Conservation (phyloP, 1,140 invertebrate species). For the Drosophila leontia region DNA sequence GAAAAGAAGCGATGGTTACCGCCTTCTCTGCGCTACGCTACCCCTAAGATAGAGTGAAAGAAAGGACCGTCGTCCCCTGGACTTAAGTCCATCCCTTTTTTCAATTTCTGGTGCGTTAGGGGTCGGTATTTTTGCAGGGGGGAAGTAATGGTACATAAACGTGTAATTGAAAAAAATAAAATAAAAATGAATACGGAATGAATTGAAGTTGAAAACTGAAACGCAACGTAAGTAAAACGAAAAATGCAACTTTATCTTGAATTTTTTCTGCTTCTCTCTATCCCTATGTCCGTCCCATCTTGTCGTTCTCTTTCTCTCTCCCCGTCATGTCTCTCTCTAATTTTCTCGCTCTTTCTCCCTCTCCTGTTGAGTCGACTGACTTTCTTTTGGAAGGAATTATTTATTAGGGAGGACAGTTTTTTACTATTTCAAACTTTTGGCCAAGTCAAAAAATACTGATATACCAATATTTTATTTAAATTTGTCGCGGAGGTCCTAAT, state of each 20-base stretch:
- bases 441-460: neutral
- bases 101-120: constrained; percentile 23
- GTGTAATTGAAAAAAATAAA: constrained; percentile 9
- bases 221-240: constrained; percentile 16
- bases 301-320: neutral
- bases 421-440: neutral
- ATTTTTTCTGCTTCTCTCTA: neutral
- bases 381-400: constrained; percentile 1
- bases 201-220: constrained; percentile 17
- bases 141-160: constrained; percentile 6
- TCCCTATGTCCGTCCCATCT: neutral
- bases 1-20: constrained; percentile 40
- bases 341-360: neutral
- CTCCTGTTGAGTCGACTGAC: neutral
- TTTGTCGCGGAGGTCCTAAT: neutral
- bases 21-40: constrained; percentile 40
- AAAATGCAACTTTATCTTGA: constrained; percentile 18
- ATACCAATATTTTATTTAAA: neutral
- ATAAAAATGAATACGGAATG: neutral
- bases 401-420: neutral
- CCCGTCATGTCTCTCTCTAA: neutral
- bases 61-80: constrained; percentile 25
- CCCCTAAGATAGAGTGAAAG: constrained; percentile 45
- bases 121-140: constrained; percentile 30
- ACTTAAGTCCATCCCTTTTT: constrained; percentile 39